Base-by-base conservation (phyloP, 2,888 invertebrate genomes). In the Thereva nobilitata region DNA sequence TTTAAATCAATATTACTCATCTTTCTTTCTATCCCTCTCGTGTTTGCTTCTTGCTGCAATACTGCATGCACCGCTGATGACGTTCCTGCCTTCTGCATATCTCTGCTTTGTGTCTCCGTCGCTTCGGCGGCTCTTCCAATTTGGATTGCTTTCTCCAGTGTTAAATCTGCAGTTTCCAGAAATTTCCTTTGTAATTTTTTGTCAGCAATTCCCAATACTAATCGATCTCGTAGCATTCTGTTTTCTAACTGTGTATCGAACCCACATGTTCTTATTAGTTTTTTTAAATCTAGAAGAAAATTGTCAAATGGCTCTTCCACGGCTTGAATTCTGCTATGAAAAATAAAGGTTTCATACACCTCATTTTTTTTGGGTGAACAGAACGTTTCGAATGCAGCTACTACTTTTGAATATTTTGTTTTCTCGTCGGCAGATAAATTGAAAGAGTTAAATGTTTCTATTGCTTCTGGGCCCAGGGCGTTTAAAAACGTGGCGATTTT, bases 281-380 rank as follows among this genome's bases (percentile, higher is more conserved):
- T 67, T 50, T 64, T 66, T 5, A 68, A 10, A 8, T 68, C 68
- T 23, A 66, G 45, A 2, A 67, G 23, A 63, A 59, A 68, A n/a
- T 37, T 9, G 23, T 54, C 45, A 54, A 68, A 68, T 7, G 50
- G 45, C 40, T 68, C 68, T n/a, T 37, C 55, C 52, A 7, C 23
- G 23, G 23, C 23, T 23, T 23, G 23, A 2, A 2, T 23, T 23
- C 23, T 23, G n/a, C n/a, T n/a, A n/a, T n/a, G n/a, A n/a, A n/a
- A n/a, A n/a, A n/a, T n/a, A n/a, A n/a, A n/a, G n/a, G n/a, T n/a
- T n/a, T n/a, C n/a, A n/a, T n/a, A n/a, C n/a, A n/a, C n/a, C n/a
- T n/a, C n/a, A n/a, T n/a, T n/a, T n/a, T n/a, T n/a, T n/a, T n/a
- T n/a, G n/a, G n/a, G n/a, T n/a, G n/a, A n/a, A n/a, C n/a, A n/a